A percentile compares a stretch with the other conserved stretches of the same genome.
These are phyloP conservation scores for Deroplatys truncata DNA, from an alignment of 2,888 invertebrate genomes.

Conservation along the genomic window DNA sequence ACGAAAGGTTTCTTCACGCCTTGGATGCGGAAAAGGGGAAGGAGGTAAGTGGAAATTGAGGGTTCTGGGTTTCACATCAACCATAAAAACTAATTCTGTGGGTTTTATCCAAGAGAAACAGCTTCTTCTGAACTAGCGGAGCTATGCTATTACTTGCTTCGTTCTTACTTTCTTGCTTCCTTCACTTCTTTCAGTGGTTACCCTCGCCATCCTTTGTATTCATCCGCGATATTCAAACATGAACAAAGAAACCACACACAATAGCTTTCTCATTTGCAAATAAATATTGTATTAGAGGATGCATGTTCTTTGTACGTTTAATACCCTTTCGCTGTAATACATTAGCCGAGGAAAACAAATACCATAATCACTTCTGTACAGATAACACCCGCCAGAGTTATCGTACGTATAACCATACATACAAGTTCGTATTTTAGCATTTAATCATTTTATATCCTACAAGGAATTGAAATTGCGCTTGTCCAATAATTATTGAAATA, in stretches of 20 bases:
- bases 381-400: too few relatives aligned
- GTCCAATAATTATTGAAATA: too few relatives aligned
- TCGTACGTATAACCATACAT: too few relatives aligned
- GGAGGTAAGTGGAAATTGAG: not conserved
- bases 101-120: not conserved
- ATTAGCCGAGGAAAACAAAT: too few relatives aligned
- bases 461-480: too few relatives aligned
- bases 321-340: too few relatives aligned
- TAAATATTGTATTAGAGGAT: not conserved
- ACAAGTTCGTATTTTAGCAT: too few relatives aligned
- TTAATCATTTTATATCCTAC: too few relatives aligned
- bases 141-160: not conserved
- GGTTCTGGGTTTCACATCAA: not conserved
- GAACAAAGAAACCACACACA: not conserved
- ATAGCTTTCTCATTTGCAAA: constrained; percentile 5
- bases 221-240: not conserved
- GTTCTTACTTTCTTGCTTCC: not conserved
- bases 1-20: not conserved
- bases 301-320: too few relatives aligned
- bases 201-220: not conserved
- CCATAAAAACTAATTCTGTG: not conserved
- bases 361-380: too few relatives aligned
- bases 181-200: not conserved
- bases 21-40: not conserved
- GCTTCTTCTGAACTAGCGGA: not conserved